These are phyloP conservation scores for Ruditapes philippinarum DNA, from an alignment of 1,140 invertebrate species.

Conservation along the genomic window DNA sequence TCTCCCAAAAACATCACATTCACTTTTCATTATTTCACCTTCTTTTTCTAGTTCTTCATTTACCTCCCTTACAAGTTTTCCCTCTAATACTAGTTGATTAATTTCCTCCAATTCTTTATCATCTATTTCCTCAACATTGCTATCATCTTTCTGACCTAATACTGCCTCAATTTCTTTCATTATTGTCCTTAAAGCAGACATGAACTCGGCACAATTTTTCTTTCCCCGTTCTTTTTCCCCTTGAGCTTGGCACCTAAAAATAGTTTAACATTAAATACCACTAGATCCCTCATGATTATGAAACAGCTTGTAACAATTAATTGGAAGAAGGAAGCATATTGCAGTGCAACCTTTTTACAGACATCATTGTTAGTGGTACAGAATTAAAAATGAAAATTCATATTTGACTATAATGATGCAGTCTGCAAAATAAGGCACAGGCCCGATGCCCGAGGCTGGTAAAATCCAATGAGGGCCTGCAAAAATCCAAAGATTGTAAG, in stretches of 20 bases:
- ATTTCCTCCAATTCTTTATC: not conserved
- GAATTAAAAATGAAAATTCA: too few relatives aligned
- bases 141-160: not conserved
- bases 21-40: not conserved
- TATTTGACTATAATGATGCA: too few relatives aligned
- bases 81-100: not conserved
- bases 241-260: not conserved
- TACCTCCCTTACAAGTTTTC: not conserved
- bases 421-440: too few relatives aligned
- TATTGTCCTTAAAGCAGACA: slow-evolving; percentile 22
- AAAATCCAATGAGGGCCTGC: too few relatives aligned
- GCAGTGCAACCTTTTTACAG: too few relatives aligned
- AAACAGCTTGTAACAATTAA: too few relatives aligned
- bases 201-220: slow-evolving; percentile 5
- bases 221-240: not conserved
- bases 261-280: too few relatives aligned
- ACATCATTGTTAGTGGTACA: too few relatives aligned
- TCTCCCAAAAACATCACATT: not conserved
- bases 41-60: not conserved
- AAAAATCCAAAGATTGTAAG: too few relatives aligned
- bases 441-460: too few relatives aligned
- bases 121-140: not conserved
- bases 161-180: slow-evolving; percentile 32
- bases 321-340: too few relatives aligned
- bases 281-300: too few relatives aligned